Evolutionary conservation across 2,797 vertebrate species (phyloP), one percentile per base, ranked within the genome.

Genomic region (Heliangelus exortis): DNA sequence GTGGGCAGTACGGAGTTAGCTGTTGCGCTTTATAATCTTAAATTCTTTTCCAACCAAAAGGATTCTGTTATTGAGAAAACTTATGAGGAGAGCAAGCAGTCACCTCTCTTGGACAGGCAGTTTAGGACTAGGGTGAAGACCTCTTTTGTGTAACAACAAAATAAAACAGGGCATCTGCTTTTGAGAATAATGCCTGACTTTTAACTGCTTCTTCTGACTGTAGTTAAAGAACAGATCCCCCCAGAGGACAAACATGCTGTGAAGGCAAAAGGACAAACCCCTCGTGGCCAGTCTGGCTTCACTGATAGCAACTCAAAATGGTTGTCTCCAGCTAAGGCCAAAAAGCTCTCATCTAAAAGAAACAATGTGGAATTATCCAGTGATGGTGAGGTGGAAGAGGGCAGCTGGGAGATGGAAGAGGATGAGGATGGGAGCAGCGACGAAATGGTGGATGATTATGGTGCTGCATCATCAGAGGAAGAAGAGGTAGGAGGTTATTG

Each of bases 281-380:
- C 88, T 84, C 73, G 16, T 54, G 78, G 75, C 53, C 8, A 0
- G 9, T 9, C 89, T 50, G 95, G 92, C 58, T 91, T 97, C 90
- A 97, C 83, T 2, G 96, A 97, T 59, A 92, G 93, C 19, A 98
- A 98, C 25, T 97, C 98, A 21, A 96, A 97, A 84, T 98, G 96
- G 96, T 94, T 98, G 93, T 97, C 92, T 93, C 98, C 97, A 14
- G 97, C 97, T 41, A 97, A 97, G 94, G 97, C 96, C 92, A 98
- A 98, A 96, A 98, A 97, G 82, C 96, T 95, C 77, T 59, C 77
- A 0, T 31, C 76, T 10, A 97, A 69, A 75, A 96, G 96, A 20
- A 91, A 94, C 12, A 96, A 96, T 0, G 22, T 94, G 58, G 97
- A 90, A 36, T 96, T 96, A 20, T 87, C 91, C 66, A 93, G 95